A percentile compares a stretch with the other conserved stretches of the same genome.
phyloP scores from a whole-genome alignment of 2,797 vertebrate genomes.

The Alauda arvensis region DNA sequence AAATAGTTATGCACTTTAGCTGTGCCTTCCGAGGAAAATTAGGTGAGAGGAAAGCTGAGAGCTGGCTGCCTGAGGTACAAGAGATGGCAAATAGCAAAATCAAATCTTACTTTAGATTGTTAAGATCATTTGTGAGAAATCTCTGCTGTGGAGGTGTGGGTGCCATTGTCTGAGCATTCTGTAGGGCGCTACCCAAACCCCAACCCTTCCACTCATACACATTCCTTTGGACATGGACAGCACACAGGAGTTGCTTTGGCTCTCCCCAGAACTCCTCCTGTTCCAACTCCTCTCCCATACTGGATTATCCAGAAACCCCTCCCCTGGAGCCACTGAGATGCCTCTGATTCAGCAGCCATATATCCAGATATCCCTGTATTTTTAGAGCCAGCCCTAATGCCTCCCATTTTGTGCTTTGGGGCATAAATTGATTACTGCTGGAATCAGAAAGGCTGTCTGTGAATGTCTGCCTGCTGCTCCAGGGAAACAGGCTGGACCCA shows the following conservation, averaged over 20 bases:
- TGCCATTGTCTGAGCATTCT: background rate
- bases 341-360: background rate
- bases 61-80: background rate
- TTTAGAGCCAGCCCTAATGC: background rate
- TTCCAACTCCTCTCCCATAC: background rate
- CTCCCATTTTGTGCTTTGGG: background rate
- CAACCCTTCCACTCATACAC: rapidly evolving
- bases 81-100: background rate
- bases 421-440: background rate
- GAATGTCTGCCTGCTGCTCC: background rate
- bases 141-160: background rate
- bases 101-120: background rate
- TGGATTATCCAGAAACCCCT: background rate
- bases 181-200: background rate
- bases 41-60: background rate
- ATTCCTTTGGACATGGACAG: background rate
- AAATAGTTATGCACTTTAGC: background rate
- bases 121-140: background rate
- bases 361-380: background rate
- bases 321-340: background rate
- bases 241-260: background rate
- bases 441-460: background rate
- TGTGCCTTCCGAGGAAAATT: background rate
- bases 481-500: background rate
- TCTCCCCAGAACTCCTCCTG: background rate